Base-by-base conservation (phyloP, 2,888 invertebrate species). In the Drosophila mimetica region DNA sequence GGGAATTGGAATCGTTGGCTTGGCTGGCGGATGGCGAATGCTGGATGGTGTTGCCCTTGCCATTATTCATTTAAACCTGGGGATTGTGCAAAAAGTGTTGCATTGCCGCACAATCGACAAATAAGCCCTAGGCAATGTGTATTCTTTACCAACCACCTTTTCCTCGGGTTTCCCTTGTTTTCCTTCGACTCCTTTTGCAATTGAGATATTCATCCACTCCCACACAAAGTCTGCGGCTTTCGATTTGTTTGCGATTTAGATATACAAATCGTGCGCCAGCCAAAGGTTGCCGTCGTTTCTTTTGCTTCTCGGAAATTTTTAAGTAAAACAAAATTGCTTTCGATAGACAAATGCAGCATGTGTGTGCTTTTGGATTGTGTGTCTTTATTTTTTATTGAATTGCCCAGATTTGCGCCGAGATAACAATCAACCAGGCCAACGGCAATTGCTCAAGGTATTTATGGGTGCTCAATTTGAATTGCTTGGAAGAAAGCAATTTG, bases 61-160 rank as follows among this genome's bases (percentile, higher is more conserved):
- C 73, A 88, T 83, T 86, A 86, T 83, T 83, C 82, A 83, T 88
- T 83, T 83, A 86, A 86, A 54, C 71, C 75, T 28, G 50, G 65
- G 63, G 42, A 70, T 86, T 76, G 60, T 71, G 73, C 44, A 48
- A 48, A 55, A 74, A 74, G 77, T 74, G 72, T 79, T 82, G 83
- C 83, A 85, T 39, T 77, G 78, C 77, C 53, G 28, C 41, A 70
- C 59, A 73, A 74, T 69, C 79, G 52, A 70, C 77, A 76, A 82
- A 79, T 74, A 65, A 37, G 71, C 87, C 82, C 37, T 44, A 74
- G 69, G 87, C 74, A 51, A 47, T 54, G 34, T 58, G 52, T 60
- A 36, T 65, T 63, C 34, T 34, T 54, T 65, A 28, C 7, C 41
- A 20, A 1, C 20, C 36, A 25, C 25, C 11, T 36, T 70, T 36